phyloP scores from a whole-genome alignment of 2,888 invertebrate species.

The Apotomis capreana region DNA sequence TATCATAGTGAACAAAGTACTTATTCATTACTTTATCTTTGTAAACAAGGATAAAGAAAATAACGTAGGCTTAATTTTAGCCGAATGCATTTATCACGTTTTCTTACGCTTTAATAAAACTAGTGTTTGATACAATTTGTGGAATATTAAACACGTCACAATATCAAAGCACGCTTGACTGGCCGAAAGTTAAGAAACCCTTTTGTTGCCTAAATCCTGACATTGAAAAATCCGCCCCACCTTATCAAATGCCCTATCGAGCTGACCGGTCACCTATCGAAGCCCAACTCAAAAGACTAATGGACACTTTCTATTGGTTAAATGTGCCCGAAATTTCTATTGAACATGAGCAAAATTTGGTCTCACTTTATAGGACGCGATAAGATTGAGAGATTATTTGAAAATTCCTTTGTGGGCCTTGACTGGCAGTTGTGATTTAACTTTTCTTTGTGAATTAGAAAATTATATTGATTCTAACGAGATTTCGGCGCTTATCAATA shows the following conservation, averaged over 20 bases:
- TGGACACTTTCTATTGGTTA: slow-evolving; percentile 35
- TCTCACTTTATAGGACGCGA: background rate
- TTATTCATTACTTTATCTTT: too few species aligned
- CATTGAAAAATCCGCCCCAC: slow-evolving; percentile 18
- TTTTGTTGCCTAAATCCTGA: background rate
- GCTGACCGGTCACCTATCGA: slow-evolving; percentile 21
- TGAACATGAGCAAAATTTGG: slow-evolving; percentile 24
- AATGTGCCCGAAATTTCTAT: slow-evolving; percentile 31
- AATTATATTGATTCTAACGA: too few species aligned
- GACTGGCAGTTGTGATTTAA: background rate
- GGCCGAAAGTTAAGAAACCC: background rate
- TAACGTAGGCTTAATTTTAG: too few species aligned
- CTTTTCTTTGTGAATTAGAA: background rate
- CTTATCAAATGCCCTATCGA: slow-evolving; percentile 30
- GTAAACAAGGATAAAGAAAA: too few species aligned
- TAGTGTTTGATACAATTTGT: too few species aligned
- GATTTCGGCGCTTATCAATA: too few species aligned
- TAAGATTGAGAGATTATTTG: slow-evolving; percentile 18
- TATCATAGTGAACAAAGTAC: too few species aligned
- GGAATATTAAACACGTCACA: background rate
- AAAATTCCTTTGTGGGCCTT: background rate
- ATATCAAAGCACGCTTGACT: background rate
- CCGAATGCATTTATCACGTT: too few species aligned
- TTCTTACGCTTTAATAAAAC: too few species aligned
- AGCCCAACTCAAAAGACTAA: slow-evolving; percentile 35